A percentile compares a stretch with the other conserved stretches of the same genome.
Conservation (phyloP, 2,113 vertebrate species). For the Heterotilapia buettikoferi region DNA sequence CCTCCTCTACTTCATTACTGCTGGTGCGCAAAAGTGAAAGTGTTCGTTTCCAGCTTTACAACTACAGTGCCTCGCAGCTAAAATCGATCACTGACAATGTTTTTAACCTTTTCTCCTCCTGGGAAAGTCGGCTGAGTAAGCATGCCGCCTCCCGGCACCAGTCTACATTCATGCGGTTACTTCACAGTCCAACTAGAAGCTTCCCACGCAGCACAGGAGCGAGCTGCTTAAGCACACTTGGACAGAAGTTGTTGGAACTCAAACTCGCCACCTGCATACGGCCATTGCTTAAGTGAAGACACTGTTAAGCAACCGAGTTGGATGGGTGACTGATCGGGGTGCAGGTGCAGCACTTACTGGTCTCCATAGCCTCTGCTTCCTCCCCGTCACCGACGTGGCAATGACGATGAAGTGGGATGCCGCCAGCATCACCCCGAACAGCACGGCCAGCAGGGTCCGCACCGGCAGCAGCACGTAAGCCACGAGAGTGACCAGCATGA, state of each 20-base stretch:
- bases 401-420: constrained; percentile 92
- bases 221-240: background rate
- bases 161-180: background rate
- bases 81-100: background rate
- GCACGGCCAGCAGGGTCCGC: constrained; percentile 86
- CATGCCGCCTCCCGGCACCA: background rate
- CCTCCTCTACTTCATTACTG: too few relatives aligned
- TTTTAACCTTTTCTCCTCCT: background rate
- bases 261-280: too few relatives aligned
- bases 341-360: constrained; percentile 78
- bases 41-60: background rate
- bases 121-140: background rate
- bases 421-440: constrained; percentile 89
- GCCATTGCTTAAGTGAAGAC: background rate
- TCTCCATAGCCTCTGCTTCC: constrained; percentile 85
- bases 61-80: background rate
- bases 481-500: constrained; percentile 95
- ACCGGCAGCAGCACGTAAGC: constrained; percentile 93
- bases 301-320: background rate
- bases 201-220: background rate
- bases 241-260: background rate
- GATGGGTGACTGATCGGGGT: background rate
- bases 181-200: background rate
- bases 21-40: too few relatives aligned
- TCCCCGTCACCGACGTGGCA: constrained; percentile 81